phyloP scores from a whole-genome alignment of 2,888 invertebrate species.

The Eilema caniola region DNA sequence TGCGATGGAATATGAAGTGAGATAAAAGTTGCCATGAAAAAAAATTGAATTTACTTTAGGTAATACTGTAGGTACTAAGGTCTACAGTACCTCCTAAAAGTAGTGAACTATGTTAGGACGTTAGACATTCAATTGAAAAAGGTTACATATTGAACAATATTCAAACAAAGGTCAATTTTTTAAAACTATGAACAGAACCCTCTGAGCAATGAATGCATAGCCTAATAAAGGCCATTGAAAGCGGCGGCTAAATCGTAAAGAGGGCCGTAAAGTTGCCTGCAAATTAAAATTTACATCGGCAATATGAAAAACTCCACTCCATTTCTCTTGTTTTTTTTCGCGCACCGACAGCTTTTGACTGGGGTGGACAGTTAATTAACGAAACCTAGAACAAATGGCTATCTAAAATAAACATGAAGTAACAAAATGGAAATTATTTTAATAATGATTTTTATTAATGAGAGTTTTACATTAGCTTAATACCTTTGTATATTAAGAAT shows the following conservation, averaged over 20 bases:
- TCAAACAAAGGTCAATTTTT: slow-evolving; percentile 11
- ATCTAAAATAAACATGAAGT: slow-evolving; percentile 67
- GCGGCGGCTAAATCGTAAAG: slow-evolving; percentile 84
- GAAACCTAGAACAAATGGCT: slow-evolving; percentile 77
- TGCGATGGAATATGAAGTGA: too few species aligned
- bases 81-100: neutral
- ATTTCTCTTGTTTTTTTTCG: slow-evolving; percentile 77
- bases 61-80: too few species aligned
- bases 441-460: slow-evolving; percentile 33
- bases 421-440: slow-evolving; percentile 57
- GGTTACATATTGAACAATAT: neutral
- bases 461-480: neutral
- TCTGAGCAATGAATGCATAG: slow-evolving; percentile 75
- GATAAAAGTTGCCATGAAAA: neutral
- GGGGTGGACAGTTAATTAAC: slow-evolving; percentile 83
- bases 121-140: neutral
- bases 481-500: neutral
- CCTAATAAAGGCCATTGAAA: slow-evolving; percentile 81
- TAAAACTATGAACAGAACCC: slow-evolving; percentile 59
- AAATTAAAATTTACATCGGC: slow-evolving; percentile 86
- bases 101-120: neutral
- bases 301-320: slow-evolving; percentile 82
- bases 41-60: too few species aligned
- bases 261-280: slow-evolving; percentile 83
- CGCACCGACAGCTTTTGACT: slow-evolving; percentile 74